Evolutionary conservation across 1,140 invertebrate genomes (phyloP).

Genomic region (Mesaphorura yosii): DNA sequence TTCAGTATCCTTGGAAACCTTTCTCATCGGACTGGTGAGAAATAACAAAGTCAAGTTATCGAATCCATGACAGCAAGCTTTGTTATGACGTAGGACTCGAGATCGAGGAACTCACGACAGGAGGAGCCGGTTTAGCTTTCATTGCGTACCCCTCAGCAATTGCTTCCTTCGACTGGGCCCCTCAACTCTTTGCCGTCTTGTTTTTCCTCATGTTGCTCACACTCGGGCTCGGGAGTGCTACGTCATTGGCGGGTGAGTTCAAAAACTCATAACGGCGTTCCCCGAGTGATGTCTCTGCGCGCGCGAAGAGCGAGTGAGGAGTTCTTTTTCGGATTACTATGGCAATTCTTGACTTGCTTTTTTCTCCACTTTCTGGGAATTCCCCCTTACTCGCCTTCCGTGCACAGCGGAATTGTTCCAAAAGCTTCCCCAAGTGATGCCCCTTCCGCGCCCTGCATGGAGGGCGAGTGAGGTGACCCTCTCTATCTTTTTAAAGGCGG

Average conservation of each 20-base stretch:
- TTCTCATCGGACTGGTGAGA: conserved; percentile 34
- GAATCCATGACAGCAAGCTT: conserved; percentile 52
- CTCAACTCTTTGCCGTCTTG: conserved; percentile 5
- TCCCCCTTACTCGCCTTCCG: no score
- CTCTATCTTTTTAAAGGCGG: conserved; percentile 36
- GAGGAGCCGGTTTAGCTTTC: conserved; percentile 63
- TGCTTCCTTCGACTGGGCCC: no score
- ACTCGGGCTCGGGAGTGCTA: conserved; percentile 32
- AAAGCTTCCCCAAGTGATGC: no score
- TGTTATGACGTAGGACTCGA: conserved; percentile 61
- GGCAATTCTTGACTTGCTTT: no score
- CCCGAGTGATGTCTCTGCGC: no score
- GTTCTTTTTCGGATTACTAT: no score
- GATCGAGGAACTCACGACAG: conserved; percentile 37
- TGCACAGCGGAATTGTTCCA: no score
- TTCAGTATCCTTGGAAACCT: conserved; percentile 65
- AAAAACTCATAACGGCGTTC: no score
- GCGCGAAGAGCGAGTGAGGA: no score
- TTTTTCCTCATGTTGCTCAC: conserved; percentile 34
- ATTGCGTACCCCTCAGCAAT: conserved; percentile 83
- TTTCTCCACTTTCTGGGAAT: no score
- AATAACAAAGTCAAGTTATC: conserved; percentile 37
- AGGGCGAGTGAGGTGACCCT: neutral
- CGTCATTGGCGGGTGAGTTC: conserved; percentile 50
- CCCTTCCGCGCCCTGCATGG: no score